Evolutionary conservation across 1,140 invertebrate genomes (phyloP).

Genomic region (Hermetia illucens): DNA sequence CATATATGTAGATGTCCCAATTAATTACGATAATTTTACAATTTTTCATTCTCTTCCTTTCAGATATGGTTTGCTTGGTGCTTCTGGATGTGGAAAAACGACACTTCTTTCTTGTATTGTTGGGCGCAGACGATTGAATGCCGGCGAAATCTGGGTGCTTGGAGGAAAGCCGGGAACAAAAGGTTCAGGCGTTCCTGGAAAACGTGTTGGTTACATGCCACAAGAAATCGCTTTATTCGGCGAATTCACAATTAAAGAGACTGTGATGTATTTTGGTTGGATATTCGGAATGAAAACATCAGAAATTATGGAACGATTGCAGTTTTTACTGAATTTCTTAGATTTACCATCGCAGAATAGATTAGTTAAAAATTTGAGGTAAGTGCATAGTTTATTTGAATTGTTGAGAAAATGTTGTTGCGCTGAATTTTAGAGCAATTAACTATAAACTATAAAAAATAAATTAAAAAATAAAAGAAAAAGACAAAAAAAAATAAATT

Average conservation of each 20-base stretch:
- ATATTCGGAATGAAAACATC: conserved; percentile 78
- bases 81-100: conserved; percentile 72
- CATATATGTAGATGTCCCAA: neutral
- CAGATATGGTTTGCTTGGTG: conserved; percentile 70
- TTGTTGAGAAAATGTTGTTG: conserved; percentile 1
- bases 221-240: conserved; percentile 89
- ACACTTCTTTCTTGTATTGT: conserved; percentile 75
- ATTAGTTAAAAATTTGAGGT: conserved; percentile 69
- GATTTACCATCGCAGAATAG: conserved; percentile 73
- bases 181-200: conserved; percentile 77
- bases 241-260: conserved; percentile 89
- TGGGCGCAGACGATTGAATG: conserved; percentile 57
- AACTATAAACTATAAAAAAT: too few species aligned
- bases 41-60: conserved; percentile 7
- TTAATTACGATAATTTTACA: neutral
- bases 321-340: conserved; percentile 80
- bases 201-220: conserved; percentile 69
- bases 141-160: conserved; percentile 68
- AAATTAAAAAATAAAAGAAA: too few species aligned
- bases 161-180: conserved; percentile 68
- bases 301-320: conserved; percentile 65
- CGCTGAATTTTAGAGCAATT: neutral
- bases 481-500: too few species aligned
- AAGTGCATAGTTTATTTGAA: conserved; percentile 37
- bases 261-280: conserved; percentile 93